phyloP scores from a whole-genome alignment of 2,888 invertebrate genomes.

The Andrena praecox region DNA sequence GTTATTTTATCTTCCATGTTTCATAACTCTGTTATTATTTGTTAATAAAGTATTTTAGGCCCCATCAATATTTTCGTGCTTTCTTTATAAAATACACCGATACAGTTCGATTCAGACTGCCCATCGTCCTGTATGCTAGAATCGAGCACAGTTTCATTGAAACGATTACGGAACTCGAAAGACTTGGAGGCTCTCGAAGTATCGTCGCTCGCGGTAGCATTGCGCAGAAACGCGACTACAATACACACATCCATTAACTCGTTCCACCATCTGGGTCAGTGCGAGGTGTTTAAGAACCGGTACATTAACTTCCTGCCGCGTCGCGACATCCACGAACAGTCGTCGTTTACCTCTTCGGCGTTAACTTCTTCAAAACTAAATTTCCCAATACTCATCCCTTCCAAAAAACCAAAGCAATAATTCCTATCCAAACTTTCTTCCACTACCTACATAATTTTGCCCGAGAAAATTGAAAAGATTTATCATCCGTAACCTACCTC shows the following conservation, averaged over 20 bases:
- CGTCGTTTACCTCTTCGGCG: conserved; percentile 7
- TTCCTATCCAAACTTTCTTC: no score
- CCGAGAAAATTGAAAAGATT: no score
- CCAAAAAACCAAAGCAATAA: neutral
- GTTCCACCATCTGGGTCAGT: conserved; percentile 76
- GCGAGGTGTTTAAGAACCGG: conserved; percentile 71
- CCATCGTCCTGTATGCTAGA: no score
- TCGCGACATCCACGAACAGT: conserved; percentile 34
- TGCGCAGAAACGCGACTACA: conserved; percentile 29
- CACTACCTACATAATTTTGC: no score
- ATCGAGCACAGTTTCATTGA: neutral
- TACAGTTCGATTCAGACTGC: no score
- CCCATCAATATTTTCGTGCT: no score
- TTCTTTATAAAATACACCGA: no score
- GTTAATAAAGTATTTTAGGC: no score
- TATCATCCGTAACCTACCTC: no score
- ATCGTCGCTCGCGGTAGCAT: conserved; percentile 5
- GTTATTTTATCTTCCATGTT: no score
- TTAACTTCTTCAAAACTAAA: neutral
- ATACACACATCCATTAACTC: conserved; percentile 62
- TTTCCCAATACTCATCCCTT: neutral
- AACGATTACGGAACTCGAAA: neutral
- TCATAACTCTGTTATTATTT: no score
- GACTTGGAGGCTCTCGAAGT: conserved; percentile 1
- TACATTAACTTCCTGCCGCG: conserved; percentile 54